Base-by-base conservation (phyloP, 2,113 vertebrate species). In the Chloropsis cyanopogon region DNA sequence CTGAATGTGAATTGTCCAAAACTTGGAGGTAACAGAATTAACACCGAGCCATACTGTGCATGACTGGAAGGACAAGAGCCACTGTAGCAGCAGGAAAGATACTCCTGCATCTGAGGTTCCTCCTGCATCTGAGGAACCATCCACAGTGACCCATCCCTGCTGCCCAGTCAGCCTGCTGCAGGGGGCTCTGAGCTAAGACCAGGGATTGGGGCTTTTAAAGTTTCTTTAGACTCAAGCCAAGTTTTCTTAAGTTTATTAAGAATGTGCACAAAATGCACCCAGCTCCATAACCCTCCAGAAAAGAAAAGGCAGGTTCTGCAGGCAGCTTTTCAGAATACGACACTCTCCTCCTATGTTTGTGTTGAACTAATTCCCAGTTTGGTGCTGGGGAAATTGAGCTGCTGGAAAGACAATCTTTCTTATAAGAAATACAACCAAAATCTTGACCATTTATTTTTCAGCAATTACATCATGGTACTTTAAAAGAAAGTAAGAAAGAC, bases 311-410 rank as follows among this genome's bases (percentile, higher is more conserved):
- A 91, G 60, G 57, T 90, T 94, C 87, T 93, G 46, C 57, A 82
- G 70, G 37, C 50, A 70, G 83, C 65, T 92, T 95, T 86, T 88
- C 82, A 86, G 46, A 93, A 69, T 52, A 64, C 14, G 44, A 82
- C 61, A 59, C 82, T 60, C 53, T 79, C n/a, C 81, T 64, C 13
- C 78, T 91, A 8, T 92, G 91, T 95, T 96, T 93, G 79, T 92
- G 85, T 94, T 97, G 95, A 97, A 93, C 41, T 54, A 73, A 95
- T 70, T 95, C 96, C 96, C 92, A 88, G 82, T 85, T 90, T 57
- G 66, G 85, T 88, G 82, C 47, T 82, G 75, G 44, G 75, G 63
- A 92, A 93, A 86, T 39, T 53, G 70, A 91, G 61, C 78, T 79
- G 85, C 75, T 93, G 87, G 90, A 90, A 92, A 95, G 92, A 72